Conservation (phyloP, 2,113 vertebrate genomes). For the Hippocampus mohnikei region DNA sequence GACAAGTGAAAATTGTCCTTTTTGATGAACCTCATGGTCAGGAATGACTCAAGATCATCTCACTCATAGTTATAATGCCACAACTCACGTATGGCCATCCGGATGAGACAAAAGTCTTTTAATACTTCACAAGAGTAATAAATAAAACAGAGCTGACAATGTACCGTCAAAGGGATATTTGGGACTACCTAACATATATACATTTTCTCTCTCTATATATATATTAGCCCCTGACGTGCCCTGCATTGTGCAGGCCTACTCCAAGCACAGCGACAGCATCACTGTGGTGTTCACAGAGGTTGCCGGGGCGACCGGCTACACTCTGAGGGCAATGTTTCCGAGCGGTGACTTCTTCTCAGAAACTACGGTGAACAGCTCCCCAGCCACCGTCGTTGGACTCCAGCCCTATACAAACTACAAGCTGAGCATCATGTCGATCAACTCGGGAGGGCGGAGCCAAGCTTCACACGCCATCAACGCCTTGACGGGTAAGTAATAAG, state of each 20-base stretch:
- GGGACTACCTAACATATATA: no score
- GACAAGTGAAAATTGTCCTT: no score
- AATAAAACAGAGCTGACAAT: no score
- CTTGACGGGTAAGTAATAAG: slow-evolving; percentile 76
- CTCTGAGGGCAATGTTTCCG: slow-evolving; percentile 76
- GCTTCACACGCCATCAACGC: slow-evolving; percentile 74
- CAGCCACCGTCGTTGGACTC: slow-evolving; percentile 77
- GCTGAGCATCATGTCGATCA: slow-evolving; percentile 82
- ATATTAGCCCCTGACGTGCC: slow-evolving; percentile 81
- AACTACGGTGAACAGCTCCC: slow-evolving; percentile 71
- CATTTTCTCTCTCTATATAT: no score
- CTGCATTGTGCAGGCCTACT: slow-evolving; percentile 79
- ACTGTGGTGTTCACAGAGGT: slow-evolving; percentile 83
- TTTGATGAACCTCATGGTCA: no score
- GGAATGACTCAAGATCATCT: no score
- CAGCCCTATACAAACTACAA: slow-evolving; percentile 79
- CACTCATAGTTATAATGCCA: no score
- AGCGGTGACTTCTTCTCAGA: slow-evolving; percentile 73
- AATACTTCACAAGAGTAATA: no score
- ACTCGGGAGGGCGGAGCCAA: slow-evolving; percentile 80
- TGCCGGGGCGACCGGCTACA: slow-evolving; percentile 79
- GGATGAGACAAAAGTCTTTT: no score
- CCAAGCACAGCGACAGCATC: slow-evolving; percentile 86
- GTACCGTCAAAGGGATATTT: no score
- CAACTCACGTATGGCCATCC: no score